Evolutionary conservation across 1,140 invertebrate genomes (phyloP), one percentile per base, ranked within the genome.

Genomic region (Semibalanus balanoides): DNA sequence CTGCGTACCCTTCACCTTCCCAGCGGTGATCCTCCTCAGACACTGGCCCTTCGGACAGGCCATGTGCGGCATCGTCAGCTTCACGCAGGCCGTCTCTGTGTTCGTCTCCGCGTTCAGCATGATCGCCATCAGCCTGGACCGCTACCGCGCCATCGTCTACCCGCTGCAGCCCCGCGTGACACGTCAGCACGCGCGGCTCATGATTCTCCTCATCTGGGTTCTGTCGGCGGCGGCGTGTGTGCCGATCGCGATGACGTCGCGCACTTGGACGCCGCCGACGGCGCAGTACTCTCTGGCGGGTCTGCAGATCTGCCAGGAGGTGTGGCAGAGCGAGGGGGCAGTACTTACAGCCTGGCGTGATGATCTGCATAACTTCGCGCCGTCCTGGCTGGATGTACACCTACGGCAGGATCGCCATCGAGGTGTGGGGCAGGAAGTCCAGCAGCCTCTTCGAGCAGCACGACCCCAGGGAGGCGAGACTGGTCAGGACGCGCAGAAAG

Each of bases 351-450:
- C 0, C 88, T 90, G 76, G 86, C 89, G 84, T 97, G 40, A 88
- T 96, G 85, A 84, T 90, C 86, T 96, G 25, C 94, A 97, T 84
- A 96, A 95, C 82, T 87, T 93, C 70, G 85, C 95, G 73, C 95
- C 0, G 84, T 95, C 71, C 81, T 87, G 5, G 91, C 87, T 97
- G 0, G 84, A 95, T 28, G n/a, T 93, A 92, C 82, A 95, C 93
- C 0, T 97, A 97, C 82, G 89, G 90, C 0, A 87, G 91, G 73
- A 96, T 97, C 72, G 93, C 90, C 0, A 85, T 92, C 22, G 90
- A 92, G 17, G 92, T 97, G 25, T 97, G 94, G 94, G 92, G 93
- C 17, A 92, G 93, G 81, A 86, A 88, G 91, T 0, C 93, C 93
- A 0, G 93, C 51, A 0, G 93, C 51, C 51, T 64, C 14, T 64